These are phyloP conservation scores for Tadarida brasiliensis DNA, from an alignment of 2,797 vertebrate genomes.

Conservation along the genomic window DNA sequence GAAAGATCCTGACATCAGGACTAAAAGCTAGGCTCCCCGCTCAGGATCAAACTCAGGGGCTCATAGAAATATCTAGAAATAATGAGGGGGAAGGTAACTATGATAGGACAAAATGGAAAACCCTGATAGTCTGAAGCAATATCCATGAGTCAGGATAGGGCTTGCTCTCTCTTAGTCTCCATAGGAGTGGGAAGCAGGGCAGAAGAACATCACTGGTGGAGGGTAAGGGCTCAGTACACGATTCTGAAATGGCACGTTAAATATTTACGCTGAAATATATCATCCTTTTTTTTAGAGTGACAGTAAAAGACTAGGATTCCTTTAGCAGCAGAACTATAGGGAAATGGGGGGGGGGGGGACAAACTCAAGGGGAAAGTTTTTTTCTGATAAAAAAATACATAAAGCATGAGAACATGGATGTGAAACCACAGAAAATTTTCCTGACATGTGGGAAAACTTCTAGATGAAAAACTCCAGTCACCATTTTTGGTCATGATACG, in stretches of 20 bases:
- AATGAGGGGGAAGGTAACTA: fast-evolving
- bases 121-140: not conserved
- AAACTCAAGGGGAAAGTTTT: constrained; percentile 76
- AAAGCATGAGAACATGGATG: not conserved
- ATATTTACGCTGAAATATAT: constrained; percentile 23
- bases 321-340: constrained; percentile 79
- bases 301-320: constrained; percentile 25
- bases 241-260: constrained; percentile 4
- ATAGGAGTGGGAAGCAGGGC: not conserved
- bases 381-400: constrained; percentile 52
- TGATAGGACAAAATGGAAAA: not conserved
- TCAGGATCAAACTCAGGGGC: not conserved
- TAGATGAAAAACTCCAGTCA: not conserved
- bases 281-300: not conserved
- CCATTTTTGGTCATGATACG: not conserved
- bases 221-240: not conserved
- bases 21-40: not conserved
- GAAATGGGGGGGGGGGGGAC: constrained; percentile 61
- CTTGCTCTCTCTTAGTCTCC: not conserved
- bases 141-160: not conserved
- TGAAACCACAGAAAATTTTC: not conserved
- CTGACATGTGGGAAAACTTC: not conserved
- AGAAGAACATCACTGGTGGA: not conserved
- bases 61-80: not conserved
- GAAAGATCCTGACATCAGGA: not conserved